These are phyloP conservation scores for Trissolcus brochymenae DNA, from an alignment of 2,888 invertebrate genomes.

Conservation along the genomic window DNA sequence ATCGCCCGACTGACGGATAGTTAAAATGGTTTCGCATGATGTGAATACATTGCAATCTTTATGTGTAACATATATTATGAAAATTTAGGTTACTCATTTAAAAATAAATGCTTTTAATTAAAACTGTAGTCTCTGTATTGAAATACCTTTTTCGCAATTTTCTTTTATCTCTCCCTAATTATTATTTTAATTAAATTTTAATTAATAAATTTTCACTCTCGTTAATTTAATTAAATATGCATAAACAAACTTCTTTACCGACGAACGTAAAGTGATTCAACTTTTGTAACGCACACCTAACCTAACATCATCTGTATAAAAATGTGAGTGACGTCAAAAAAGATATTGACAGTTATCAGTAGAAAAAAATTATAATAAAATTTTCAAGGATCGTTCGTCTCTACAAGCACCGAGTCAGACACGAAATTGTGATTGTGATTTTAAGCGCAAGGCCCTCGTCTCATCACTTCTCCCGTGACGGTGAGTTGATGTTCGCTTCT, in stretches of 20 bases:
- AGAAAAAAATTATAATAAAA: conserved; percentile 15
- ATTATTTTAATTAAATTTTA: too few relatives aligned
- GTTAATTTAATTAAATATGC: too few relatives aligned
- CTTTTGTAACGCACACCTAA: conserved; percentile 21
- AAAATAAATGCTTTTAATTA: conserved; percentile 56
- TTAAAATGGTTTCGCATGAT: conserved; percentile 37
- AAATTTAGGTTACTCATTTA: conserved; percentile 49
- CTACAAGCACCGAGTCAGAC: not conserved
- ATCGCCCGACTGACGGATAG: conserved; percentile 26
- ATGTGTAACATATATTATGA: conserved; percentile 52
- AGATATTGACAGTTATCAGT: conserved; percentile 51
- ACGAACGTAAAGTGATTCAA: not conserved
- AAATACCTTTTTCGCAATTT: too few relatives aligned
- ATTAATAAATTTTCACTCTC: too few relatives aligned
- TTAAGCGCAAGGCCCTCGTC: conserved; percentile 5
- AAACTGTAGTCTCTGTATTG: not conserved
- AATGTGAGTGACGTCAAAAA: conserved; percentile 48
- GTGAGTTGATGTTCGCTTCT: conserved; percentile 16
- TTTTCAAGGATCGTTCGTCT: conserved; percentile 30
- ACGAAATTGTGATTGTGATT: conserved; percentile 7
- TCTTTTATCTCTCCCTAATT: too few relatives aligned
- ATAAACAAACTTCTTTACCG: conserved; percentile 5
- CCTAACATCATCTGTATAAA: conserved; percentile 38
- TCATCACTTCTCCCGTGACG: conserved; percentile 15
- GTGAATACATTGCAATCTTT: conserved; percentile 51